Evolutionary conservation across 2,113 vertebrate genomes (phyloP).

Genomic region (Struthio camelus): DNA sequence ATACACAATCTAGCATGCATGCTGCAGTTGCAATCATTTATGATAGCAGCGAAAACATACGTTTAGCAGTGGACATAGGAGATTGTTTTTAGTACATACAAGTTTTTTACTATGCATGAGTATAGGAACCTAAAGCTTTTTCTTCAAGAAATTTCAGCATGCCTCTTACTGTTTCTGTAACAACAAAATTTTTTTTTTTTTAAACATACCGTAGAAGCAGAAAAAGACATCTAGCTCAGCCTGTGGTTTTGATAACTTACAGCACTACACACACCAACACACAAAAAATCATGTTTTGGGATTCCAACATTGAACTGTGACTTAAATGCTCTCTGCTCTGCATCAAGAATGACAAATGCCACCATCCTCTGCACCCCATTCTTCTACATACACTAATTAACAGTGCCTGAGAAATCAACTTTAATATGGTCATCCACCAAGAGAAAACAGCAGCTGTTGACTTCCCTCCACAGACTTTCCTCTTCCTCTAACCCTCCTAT

Average conservation of each 20-base stretch:
- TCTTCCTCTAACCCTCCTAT: not conserved
- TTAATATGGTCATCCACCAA: not conserved
- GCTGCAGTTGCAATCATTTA: slow-evolving; percentile 19
- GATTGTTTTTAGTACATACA: not conserved
- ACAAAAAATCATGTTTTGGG: not conserved
- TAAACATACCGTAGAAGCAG: not conserved
- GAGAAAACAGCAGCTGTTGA: slow-evolving; percentile 34
- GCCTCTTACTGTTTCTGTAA: not conserved
- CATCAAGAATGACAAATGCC: not conserved
- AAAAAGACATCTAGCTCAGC: not conserved
- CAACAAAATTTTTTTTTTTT: not conserved
- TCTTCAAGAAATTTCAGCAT: not conserved
- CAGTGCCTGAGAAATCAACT: not conserved
- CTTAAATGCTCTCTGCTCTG: not conserved
- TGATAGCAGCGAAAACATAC: slow-evolving; percentile 6
- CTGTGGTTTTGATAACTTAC: not conserved
- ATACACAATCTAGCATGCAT: slow-evolving; percentile 29
- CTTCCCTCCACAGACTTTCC: not conserved
- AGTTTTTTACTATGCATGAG: not conserved
- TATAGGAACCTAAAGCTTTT: not conserved
- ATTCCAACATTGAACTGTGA: not conserved
- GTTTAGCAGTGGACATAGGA: not conserved
- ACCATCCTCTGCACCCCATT: not conserved
- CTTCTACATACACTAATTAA: not conserved
- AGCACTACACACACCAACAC: not conserved